phyloP scores from a whole-genome alignment of 2,113 vertebrate genomes.

The Brevimyrus niger region DNA sequence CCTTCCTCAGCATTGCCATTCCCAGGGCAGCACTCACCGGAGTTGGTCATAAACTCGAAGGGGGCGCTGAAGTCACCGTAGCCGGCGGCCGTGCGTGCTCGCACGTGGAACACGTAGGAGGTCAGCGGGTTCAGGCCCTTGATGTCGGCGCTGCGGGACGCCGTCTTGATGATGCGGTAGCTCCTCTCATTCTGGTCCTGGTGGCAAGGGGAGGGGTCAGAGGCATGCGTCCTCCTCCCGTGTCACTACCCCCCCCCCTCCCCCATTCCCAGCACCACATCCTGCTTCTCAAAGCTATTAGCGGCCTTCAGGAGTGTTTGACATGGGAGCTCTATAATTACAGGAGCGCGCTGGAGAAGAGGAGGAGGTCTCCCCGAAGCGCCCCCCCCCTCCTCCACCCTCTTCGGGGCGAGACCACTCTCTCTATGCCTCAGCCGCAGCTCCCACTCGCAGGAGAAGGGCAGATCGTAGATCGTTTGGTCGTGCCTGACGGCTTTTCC shows the following conservation, averaged over 20 bases:
- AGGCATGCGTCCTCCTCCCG: not conserved
- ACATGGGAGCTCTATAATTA: not conserved
- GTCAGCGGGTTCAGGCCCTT: constrained; percentile 88
- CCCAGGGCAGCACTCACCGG: constrained; percentile 63
- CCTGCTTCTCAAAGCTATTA: not conserved
- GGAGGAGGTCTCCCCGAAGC: not conserved
- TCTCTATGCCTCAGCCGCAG: not conserved
- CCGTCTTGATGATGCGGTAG: constrained; percentile 90
- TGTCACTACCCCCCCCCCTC: not conserved
- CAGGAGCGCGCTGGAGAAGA: not conserved
- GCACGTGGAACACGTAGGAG: constrained; percentile 92
- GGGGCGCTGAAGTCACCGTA: constrained; percentile 93
- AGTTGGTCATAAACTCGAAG: constrained; percentile 93
- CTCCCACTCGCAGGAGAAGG: not conserved
- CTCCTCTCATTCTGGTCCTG: constrained; percentile 97
- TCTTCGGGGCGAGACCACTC: not conserved
- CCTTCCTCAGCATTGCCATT: not conserved
- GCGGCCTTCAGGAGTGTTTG: not conserved
- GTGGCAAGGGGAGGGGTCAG: not conserved
- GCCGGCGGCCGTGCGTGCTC: constrained; percentile 87
- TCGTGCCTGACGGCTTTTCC: not conserved
- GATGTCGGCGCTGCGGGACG: constrained; percentile 79
- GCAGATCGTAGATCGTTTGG: constrained; percentile 8
- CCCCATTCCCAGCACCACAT: not conserved
- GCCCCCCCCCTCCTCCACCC: not conserved